Evolutionary conservation across 2,888 invertebrate species (phyloP), one percentile per base, ranked within the genome.

Genomic region (Sturmia bella): DNA sequence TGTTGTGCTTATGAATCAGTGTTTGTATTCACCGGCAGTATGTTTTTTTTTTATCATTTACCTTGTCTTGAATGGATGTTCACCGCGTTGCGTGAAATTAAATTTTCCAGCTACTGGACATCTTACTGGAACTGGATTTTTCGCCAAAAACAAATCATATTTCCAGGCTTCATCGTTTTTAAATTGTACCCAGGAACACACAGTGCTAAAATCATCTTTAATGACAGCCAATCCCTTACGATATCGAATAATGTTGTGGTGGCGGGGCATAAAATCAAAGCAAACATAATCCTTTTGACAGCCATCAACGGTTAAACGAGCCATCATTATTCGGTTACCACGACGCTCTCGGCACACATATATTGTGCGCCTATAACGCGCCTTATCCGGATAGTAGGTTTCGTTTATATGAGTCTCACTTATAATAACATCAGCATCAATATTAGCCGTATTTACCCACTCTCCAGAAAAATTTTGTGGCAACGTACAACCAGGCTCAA

Each of bases 101-200:
- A 97, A 99, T 91, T 99, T 98, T 1, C 99, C 99, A 50, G 98
- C 99, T 1, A 99, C 95, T 0, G 99, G 99, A 90, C 99, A 99
- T 52, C 97, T 94, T 5, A 99, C 96, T 0, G 98, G 96, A 0
- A 96, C 94, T 0, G 99, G 99, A 90, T 96, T 94, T 89, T 94
- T 95, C n/a, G 96, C 95, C 48, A 91, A 92, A 87, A 96, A 95
- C 77, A 97, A 92, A 88, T 97, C 96, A 86, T 97, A 98, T 84
- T 95, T 95, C 98, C 98, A 98, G 80, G 94, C 93, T 80, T 94
- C 94, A 86, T 94, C 93, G 87, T 97, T 97, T 3, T 94, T 93
- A 89, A 98, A 98, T 87, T 97, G 97, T 0, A 97, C 96, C 97
- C 97, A 98, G 0, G 98, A 97, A 87, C 98, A 98, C 0, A 97